Conservation (phyloP, 1,140 invertebrate species). For the Pygmarrhopalites habei region DNA sequence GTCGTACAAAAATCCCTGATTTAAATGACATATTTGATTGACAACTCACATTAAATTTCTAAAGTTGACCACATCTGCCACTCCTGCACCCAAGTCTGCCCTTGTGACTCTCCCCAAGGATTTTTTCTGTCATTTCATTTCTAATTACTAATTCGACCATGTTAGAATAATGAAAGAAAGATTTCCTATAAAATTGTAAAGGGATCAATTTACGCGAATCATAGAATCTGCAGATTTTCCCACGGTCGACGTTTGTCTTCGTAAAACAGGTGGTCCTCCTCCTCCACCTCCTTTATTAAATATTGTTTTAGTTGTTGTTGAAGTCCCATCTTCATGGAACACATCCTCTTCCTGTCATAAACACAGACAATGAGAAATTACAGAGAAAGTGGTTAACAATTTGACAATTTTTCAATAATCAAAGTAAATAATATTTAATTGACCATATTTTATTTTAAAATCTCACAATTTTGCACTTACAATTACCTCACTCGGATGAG, state of each 20-base stretch:
- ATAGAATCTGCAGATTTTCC: neutral
- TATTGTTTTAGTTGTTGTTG: neutral
- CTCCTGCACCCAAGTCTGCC: constrained; percentile 1
- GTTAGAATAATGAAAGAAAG: too few species aligned
- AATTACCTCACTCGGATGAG: constrained; percentile 41
- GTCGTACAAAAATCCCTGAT: neutral
- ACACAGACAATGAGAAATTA: neutral
- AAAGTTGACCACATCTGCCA: constrained; percentile 6
- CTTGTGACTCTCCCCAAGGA: neutral
- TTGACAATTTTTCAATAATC: too few species aligned
- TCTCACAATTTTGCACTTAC: too few species aligned
- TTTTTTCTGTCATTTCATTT: too few species aligned
- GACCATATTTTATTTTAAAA: too few species aligned
- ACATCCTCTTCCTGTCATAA: neutral
- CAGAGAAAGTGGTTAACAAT: too few species aligned
- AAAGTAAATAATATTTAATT: too few species aligned
- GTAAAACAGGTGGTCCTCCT: neutral
- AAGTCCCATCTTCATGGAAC: neutral
- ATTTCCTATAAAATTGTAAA: too few species aligned
- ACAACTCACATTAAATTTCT: constrained; percentile 4
- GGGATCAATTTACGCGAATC: constrained; percentile 4
- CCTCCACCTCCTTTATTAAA: neutral
- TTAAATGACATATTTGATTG: too few species aligned
- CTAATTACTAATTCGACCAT: too few species aligned
- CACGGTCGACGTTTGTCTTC: neutral